phyloP scores from a whole-genome alignment of 2,888 invertebrate species.

The Sminthurides aquaticus region DNA sequence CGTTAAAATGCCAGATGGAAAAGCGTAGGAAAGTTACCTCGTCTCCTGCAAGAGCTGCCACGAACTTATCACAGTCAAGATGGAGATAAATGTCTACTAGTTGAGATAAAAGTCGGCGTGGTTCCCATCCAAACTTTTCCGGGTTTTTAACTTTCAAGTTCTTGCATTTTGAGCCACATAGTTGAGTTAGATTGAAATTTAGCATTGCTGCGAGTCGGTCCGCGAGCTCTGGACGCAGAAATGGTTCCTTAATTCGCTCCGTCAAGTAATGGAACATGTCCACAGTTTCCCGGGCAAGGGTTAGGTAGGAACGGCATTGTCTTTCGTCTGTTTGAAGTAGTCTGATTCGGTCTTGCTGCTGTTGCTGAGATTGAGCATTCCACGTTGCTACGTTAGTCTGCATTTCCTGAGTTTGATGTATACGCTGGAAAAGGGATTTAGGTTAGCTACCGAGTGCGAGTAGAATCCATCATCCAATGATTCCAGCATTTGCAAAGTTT shows the following conservation, averaged over 20 bases:
- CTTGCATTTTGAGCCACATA: conserved; percentile 93
- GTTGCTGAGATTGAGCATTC: conserved; percentile 59
- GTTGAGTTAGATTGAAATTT: conserved; percentile 92
- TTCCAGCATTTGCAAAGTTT: not conserved
- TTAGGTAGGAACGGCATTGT: conserved; percentile 82
- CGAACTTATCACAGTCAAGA: conserved; percentile 83
- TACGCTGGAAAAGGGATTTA: conserved; percentile 46
- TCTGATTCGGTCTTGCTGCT: conserved; percentile 67
- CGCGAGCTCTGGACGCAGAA: conserved; percentile 84
- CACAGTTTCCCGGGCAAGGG: conserved; percentile 88
- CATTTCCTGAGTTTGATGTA: conserved; percentile 71
- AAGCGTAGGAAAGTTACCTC: no score
- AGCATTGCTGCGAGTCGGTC: conserved; percentile 95
- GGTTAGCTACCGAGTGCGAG: not conserved
- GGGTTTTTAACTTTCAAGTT: conserved; percentile 81
- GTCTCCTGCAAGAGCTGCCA: conserved; percentile 86
- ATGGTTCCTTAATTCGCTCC: conserved; percentile 87
- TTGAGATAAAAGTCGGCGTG: conserved; percentile 78
- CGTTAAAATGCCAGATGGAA: no score
- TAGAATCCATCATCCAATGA: not conserved
- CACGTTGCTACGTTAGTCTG: conserved; percentile 65
- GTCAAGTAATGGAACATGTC: conserved; percentile 97
- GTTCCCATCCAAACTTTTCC: conserved; percentile 96
- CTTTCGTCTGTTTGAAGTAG: conserved; percentile 75
- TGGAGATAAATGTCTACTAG: conserved; percentile 95